These are phyloP conservation scores for Plusia festucae DNA, from an alignment of 2,888 invertebrate species.

Conservation along the genomic window DNA sequence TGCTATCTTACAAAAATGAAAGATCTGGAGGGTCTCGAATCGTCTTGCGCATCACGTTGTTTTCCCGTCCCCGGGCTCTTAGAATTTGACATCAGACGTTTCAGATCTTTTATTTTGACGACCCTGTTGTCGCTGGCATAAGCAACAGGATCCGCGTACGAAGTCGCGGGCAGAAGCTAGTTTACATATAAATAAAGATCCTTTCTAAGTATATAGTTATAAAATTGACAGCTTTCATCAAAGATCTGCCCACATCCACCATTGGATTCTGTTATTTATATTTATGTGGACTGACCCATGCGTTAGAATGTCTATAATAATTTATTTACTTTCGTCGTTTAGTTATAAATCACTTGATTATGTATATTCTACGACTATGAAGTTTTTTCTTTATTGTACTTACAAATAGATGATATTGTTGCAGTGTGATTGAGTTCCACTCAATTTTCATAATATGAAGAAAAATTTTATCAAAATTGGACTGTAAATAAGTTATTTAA, in stretches of 20 bases:
- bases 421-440: not conserved
- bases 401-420: not conserved
- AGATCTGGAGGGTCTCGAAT: too few species aligned
- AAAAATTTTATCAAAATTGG: not conserved
- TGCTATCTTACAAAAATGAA: too few species aligned
- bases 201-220: not conserved
- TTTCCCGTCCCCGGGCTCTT: too few species aligned
- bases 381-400: not conserved
- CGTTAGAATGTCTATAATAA: slow-evolving; percentile 13
- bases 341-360: slow-evolving; percentile 16
- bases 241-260: slow-evolving; percentile 16
- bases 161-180: too few species aligned
- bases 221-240: slow-evolving; percentile 44
- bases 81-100: too few species aligned
- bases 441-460: not conserved
- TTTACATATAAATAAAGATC: too few species aligned
- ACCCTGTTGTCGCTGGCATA: too few species aligned
- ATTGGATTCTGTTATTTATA: too few species aligned
- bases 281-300: slow-evolving; percentile 23
- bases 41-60: too few species aligned
- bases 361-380: not conserved
- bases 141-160: too few species aligned
- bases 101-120: too few species aligned
- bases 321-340: not conserved
- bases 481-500: not conserved